Percentiles rank a stretch among this genome's conserved stretches.
These are phyloP conservation scores for Murina feae DNA, from an alignment of 2,113 vertebrate species.

Conservation along the genomic window DNA sequence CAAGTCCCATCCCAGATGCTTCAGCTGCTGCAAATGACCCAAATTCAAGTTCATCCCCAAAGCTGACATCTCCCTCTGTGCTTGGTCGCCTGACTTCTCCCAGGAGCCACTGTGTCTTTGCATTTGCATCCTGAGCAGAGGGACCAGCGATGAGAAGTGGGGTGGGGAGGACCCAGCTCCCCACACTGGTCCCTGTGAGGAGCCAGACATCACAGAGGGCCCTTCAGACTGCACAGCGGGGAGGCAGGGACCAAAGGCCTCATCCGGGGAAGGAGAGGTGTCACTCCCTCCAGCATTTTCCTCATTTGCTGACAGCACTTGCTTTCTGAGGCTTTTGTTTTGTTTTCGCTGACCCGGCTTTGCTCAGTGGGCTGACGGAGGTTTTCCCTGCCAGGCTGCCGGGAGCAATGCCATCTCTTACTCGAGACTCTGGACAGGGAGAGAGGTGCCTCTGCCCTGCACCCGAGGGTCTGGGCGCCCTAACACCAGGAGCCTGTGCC, in stretches of 20 bases:
- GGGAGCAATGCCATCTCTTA: fast-evolving
- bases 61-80: no score
- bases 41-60: no score
- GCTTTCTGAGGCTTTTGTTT: background rate
- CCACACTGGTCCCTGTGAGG: background rate
- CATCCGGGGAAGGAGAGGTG: background rate
- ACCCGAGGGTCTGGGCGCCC: fast-evolving
- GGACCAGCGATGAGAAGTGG: fast-evolving
- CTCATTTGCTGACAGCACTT: background rate
- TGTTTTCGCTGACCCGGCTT: background rate
- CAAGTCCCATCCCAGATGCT: background rate
- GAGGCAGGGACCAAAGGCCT: slow-evolving; percentile 58
- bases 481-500: fast-evolving
- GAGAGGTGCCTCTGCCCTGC: background rate
- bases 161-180: no score
- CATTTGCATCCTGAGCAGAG: no score
- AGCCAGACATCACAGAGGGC: slow-evolving; percentile 11
- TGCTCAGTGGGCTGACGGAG: background rate
- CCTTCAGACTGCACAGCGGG: slow-evolving; percentile 16
- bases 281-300: background rate
- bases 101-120: background rate
- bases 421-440: background rate
- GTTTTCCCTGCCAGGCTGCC: background rate
- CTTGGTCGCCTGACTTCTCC: background rate
- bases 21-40: background rate